These are phyloP conservation scores for Ryuthela nishihirai DNA, from an alignment of 2,888 invertebrate genomes.

Conservation along the genomic window DNA sequence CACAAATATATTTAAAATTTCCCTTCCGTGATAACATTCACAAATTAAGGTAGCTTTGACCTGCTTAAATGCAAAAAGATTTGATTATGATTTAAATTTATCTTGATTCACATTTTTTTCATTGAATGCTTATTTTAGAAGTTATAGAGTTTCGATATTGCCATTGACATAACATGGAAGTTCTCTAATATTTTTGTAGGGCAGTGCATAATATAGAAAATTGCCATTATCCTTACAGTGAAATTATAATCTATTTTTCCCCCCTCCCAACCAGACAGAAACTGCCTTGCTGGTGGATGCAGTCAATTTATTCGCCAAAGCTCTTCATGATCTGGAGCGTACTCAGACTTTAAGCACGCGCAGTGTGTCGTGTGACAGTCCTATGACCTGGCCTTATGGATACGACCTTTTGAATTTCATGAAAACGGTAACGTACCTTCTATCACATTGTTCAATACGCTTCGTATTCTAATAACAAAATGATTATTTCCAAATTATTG, in stretches of 20 bases:
- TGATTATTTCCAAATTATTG: too few species aligned
- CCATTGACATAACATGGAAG: too few species aligned
- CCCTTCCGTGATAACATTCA: too few species aligned
- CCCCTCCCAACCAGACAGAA: constrained; percentile 65
- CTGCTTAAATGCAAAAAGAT: too few species aligned
- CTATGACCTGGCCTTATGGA: constrained; percentile 74
- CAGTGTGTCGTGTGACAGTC: constrained; percentile 40
- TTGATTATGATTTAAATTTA: not conserved
- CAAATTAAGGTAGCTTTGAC: too few species aligned
- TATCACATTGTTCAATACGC: too few species aligned
- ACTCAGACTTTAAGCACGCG: constrained; percentile 52
- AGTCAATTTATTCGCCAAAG: constrained; percentile 87
- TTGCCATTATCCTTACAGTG: too few species aligned
- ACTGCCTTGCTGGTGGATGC: constrained; percentile 96
- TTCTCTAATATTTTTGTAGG: too few species aligned
- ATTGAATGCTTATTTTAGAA: not conserved
- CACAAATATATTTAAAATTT: too few species aligned
- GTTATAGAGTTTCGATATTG: too few species aligned
- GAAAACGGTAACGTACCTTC: constrained; percentile 86
- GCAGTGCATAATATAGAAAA: too few species aligned
- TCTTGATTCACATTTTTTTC: not conserved
- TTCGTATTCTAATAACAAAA: too few species aligned
- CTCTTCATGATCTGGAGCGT: constrained; percentile 81
- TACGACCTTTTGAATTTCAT: constrained; percentile 93
- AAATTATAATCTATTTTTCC: not conserved